These are phyloP conservation scores for Machimus rusticus DNA, from an alignment of 2,888 invertebrate genomes.

Conservation along the genomic window DNA sequence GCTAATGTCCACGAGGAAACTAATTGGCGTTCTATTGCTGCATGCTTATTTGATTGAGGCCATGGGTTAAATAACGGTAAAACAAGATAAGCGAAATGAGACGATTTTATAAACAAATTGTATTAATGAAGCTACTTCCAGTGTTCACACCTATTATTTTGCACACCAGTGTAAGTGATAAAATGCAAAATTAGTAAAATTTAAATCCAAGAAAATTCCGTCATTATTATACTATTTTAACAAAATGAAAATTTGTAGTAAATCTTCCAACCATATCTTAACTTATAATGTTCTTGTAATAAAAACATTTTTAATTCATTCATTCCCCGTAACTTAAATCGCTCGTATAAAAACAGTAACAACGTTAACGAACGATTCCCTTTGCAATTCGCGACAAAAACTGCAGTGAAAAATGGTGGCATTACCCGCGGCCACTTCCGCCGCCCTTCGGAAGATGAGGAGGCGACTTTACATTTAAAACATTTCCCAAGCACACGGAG, in stretches of 20 bases:
- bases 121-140: too few species aligned
- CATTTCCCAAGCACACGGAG: background rate
- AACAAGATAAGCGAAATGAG: too few species aligned
- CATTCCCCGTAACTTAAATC: background rate
- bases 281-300: background rate
- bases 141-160: too few species aligned
- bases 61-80: too few species aligned
- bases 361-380: background rate
- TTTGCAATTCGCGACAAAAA: background rate
- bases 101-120: too few species aligned
- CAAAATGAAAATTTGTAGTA: background rate
- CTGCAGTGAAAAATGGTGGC: background rate
- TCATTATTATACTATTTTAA: background rate
- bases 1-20: too few species aligned
- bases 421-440: background rate
- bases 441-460: background rate
- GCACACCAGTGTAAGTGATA: too few species aligned
- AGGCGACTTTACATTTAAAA: background rate
- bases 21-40: too few species aligned
- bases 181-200: too few species aligned
- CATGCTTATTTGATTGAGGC: too few species aligned
- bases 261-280: background rate
- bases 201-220: background rate
- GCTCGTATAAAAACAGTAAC: background rate
- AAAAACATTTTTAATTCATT: background rate